phyloP scores from a whole-genome alignment of 2,113 vertebrate species.

The Mesocricetus auratus region DNA sequence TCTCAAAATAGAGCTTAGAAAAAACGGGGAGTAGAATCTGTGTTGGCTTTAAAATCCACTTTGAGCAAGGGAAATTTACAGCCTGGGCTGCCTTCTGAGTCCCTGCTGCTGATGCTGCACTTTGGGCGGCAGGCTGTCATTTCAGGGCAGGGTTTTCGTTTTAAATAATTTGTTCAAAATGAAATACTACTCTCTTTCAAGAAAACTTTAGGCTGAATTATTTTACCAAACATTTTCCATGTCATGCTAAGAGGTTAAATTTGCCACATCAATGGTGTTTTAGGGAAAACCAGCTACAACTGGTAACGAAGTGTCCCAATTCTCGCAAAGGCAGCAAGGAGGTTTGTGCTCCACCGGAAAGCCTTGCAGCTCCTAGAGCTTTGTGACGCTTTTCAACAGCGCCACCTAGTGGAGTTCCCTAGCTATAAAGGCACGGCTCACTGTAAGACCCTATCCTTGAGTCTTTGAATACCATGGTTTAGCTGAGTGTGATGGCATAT shows the following conservation, averaged over 20 bases:
- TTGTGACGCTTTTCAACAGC: constrained; percentile 63
- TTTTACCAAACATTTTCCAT: constrained; percentile 57
- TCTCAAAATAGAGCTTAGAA: constrained; percentile 69
- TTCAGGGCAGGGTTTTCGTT: constrained; percentile 44
- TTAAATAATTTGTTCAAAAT: constrained; percentile 66
- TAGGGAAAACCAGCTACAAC: constrained; percentile 47
- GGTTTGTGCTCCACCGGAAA: neutral
- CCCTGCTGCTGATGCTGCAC: constrained; percentile 67
- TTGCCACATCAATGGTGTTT: constrained; percentile 59
- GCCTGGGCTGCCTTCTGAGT: neutral
- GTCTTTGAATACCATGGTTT: neutral
- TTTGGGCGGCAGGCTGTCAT: constrained; percentile 50
- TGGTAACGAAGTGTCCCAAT: constrained; percentile 64
- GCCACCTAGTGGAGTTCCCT: constrained; percentile 68
- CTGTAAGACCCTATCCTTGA: neutral
- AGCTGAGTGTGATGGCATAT: neutral
- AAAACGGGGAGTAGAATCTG: neutral
- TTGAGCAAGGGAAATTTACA: constrained; percentile 59
- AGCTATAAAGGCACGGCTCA: neutral
- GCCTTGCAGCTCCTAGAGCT: neutral
- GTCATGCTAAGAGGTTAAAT: constrained; percentile 57
- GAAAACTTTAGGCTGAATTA: constrained; percentile 53
- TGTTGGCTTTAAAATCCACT: constrained; percentile 60
- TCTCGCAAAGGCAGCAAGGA: constrained; percentile 1
- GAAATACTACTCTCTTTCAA: constrained; percentile 50